Conservation (phyloP, 2,797 vertebrate species). For the Melanotaenia trifasciata region DNA sequence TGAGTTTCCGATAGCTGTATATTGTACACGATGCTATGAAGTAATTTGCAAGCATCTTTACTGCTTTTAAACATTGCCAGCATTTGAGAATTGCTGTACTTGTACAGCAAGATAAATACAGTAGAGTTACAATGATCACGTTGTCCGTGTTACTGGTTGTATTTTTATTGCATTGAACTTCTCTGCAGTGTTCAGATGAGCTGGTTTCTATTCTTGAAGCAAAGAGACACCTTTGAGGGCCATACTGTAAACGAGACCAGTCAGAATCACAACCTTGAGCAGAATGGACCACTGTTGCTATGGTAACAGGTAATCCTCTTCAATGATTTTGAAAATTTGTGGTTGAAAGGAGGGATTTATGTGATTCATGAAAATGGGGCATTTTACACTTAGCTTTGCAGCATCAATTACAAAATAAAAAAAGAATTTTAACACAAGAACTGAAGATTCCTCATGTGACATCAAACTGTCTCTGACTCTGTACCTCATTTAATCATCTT, state of each 20-base stretch:
- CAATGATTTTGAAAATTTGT: conserved; percentile 29
- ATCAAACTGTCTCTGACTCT: background rate
- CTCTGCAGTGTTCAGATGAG: conserved; percentile 45
- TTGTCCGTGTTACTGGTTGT: background rate
- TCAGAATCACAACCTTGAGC: conserved; percentile 46
- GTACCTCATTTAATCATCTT: background rate
- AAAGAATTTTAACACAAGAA: background rate
- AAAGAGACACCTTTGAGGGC: conserved; percentile 38
- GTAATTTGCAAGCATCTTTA: conserved; percentile 1
- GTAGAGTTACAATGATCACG: background rate
- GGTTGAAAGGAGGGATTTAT: conserved; percentile 27
- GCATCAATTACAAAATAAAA: background rate
- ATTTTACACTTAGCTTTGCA: conserved; percentile 1
- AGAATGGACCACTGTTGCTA: conserved; percentile 63
- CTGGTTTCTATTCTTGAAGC: conserved; percentile 46
- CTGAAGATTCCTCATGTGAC: background rate
- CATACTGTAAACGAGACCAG: conserved; percentile 48
- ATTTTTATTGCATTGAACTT: conserved; percentile 8
- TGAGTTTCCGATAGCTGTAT: conserved; percentile 5
- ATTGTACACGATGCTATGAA: background rate
- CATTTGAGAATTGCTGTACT: background rate
- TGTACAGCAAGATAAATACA: conserved; percentile 5
- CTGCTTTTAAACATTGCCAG: background rate
- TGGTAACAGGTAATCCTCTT: conserved; percentile 61
- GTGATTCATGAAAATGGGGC: conserved; percentile 22